phyloP scores from a whole-genome alignment of 2,797 vertebrate genomes.

The Argentina silus region DNA sequence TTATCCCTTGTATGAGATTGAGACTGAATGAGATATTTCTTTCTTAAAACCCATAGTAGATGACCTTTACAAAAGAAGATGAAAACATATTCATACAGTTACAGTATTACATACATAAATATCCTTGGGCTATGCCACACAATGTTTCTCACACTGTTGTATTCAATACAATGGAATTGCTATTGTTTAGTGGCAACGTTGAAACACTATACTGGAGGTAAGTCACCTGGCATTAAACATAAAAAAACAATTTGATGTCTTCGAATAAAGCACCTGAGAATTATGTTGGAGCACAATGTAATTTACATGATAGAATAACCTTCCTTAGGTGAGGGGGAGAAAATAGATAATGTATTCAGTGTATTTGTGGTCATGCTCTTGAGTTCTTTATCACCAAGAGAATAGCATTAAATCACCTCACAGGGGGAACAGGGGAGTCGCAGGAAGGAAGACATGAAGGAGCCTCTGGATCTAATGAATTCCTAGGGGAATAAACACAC shows the following conservation, averaged over 20 bases:
- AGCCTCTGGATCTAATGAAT: conserved; percentile 86
- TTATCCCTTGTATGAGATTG: background rate
- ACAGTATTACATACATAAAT: background rate
- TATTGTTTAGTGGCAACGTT: conserved; percentile 39
- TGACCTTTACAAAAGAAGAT: background rate
- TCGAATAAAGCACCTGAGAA: conserved; percentile 71
- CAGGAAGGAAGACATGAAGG: conserved; percentile 73
- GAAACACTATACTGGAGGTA: conserved; percentile 59
- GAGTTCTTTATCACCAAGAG: conserved; percentile 85
- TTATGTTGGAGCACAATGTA: conserved; percentile 69
- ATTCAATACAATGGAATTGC: conserved; percentile 49
- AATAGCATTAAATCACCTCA: conserved; percentile 86
- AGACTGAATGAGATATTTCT: background rate
- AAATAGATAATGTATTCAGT: conserved; percentile 82
- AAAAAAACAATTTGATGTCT: conserved; percentile 73
- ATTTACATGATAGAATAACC: conserved; percentile 86
- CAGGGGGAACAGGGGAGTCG: conserved; percentile 78
- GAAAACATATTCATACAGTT: background rate
- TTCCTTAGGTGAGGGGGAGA: conserved; percentile 68
- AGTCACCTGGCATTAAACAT: conserved; percentile 71
- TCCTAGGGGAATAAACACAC: conserved; percentile 84
- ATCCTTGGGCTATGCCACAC: conserved; percentile 10
- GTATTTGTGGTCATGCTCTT: conserved; percentile 86
- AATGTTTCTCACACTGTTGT: conserved; percentile 55
- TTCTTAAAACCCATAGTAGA: background rate